Evolutionary conservation across 2,888 invertebrate species (phyloP).

Genomic region (Nemotelus pantherinus): DNA sequence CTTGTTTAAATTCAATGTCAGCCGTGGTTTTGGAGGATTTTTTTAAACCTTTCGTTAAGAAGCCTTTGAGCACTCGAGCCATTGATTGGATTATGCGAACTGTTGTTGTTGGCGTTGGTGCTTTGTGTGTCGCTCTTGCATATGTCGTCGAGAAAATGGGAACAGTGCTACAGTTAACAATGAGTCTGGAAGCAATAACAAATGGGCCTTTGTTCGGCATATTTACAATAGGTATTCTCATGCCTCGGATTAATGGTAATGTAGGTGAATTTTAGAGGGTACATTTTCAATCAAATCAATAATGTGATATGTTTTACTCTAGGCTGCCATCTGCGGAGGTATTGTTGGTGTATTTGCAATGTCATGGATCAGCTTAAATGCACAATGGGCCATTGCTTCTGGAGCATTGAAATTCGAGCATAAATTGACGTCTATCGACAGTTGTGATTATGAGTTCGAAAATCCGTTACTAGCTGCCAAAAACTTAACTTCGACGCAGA

Average conservation of each 20-base stretch:
- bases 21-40: slow-evolving; percentile 81
- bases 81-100: slow-evolving; percentile 74
- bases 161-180: slow-evolving; percentile 73
- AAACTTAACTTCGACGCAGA: not conserved
- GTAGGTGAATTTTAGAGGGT: slow-evolving; percentile 61
- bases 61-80: slow-evolving; percentile 67
- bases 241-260: slow-evolving; percentile 75
- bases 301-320: slow-evolving; percentile 13
- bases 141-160: slow-evolving; percentile 82
- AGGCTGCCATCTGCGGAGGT: slow-evolving; percentile 73
- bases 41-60: slow-evolving; percentile 71
- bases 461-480: slow-evolving; percentile 7
- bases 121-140: slow-evolving; percentile 73
- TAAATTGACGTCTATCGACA: slow-evolving; percentile 71
- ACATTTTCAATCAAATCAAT: not conserved
- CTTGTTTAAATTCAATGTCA: slow-evolving; percentile 81
- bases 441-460: slow-evolving; percentile 73
- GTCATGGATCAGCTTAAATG: slow-evolving; percentile 72
- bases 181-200: slow-evolving; percentile 75
- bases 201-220: slow-evolving; percentile 76
- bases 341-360: slow-evolving; percentile 68
- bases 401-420: slow-evolving; percentile 73
- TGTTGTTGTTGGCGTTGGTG: slow-evolving; percentile 76
- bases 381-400: slow-evolving; percentile 71
- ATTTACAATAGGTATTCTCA: slow-evolving; percentile 73